Percentiles rank a stretch among this genome's conserved stretches.
Evolutionary conservation across 2,797 vertebrate genomes (phyloP).

Genomic region (Australoheros facetus): DNA sequence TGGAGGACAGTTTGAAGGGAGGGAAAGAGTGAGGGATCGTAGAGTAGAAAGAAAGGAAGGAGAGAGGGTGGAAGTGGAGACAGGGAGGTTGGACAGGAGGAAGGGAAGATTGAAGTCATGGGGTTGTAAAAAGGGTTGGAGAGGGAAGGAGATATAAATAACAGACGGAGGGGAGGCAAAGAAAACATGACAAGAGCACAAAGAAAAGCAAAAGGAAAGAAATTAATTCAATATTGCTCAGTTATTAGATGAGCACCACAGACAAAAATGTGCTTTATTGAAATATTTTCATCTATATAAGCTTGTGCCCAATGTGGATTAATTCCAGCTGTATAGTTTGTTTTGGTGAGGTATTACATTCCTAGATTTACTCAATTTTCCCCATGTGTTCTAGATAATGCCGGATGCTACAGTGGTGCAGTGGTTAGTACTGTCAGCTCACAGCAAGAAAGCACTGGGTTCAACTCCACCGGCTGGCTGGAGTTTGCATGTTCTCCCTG

Average conservation of each 20-base stretch:
- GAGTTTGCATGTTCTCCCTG: not conserved
- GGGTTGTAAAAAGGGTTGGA: conserved; percentile 15
- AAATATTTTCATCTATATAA: not conserved
- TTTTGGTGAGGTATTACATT: not conserved
- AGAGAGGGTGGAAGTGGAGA: conserved; percentile 19
- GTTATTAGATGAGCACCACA: not conserved
- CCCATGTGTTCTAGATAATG: conserved; percentile 7
- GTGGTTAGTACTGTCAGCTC: not conserved
- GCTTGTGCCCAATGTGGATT: not conserved
- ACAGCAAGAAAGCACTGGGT: not conserved
- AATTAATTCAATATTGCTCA: not conserved
- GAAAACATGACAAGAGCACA: not conserved
- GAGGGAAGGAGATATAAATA: conserved; percentile 10
- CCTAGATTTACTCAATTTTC: not conserved
- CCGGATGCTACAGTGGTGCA: not conserved
- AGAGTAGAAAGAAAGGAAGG: conserved; percentile 19
- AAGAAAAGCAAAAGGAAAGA: not conserved
- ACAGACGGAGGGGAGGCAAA: not conserved
- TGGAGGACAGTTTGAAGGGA: conserved; percentile 51
- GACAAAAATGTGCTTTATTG: not conserved
- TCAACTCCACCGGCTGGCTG: not conserved
- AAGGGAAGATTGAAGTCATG: conserved; percentile 43
- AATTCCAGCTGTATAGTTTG: not conserved
- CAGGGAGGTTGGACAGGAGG: conserved; percentile 5
- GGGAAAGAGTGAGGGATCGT: conserved; percentile 28